These are phyloP conservation scores for Drosophila multiciliata DNA, from an alignment of 2,888 invertebrate genomes.

Conservation along the genomic window DNA sequence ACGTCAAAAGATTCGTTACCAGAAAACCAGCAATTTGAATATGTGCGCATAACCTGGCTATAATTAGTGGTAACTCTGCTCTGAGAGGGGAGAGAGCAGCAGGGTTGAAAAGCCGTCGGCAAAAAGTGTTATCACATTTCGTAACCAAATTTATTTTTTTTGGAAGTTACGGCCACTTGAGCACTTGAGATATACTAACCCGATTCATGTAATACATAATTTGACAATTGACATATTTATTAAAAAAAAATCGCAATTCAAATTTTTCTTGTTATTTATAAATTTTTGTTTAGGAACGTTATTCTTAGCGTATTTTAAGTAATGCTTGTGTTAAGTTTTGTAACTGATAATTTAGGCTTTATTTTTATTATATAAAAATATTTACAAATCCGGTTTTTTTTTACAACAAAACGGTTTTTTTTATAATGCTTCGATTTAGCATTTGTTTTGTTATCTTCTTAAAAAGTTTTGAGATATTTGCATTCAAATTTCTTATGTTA, in stretches of 20 bases:
- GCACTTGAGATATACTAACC: background rate
- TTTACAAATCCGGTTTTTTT: no score
- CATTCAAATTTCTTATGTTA: no score
- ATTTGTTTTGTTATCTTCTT: background rate
- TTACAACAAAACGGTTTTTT: no score
- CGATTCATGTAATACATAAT: background rate
- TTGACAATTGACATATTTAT: background rate
- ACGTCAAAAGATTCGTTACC: constrained; percentile 21
- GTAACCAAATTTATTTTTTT: background rate
- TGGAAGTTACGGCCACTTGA: background rate
- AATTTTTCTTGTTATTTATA: background rate
- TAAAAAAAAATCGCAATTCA: background rate
- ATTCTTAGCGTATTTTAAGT: background rate
- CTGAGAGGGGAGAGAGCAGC: background rate
- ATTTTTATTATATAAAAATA: background rate
- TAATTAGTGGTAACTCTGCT: constrained; percentile 11
- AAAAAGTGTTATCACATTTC: background rate
- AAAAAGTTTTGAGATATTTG: no score
- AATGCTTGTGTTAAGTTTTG: background rate
- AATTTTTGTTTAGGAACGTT: background rate
- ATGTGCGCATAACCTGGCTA: constrained; percentile 17
- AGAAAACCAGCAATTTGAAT: constrained; percentile 46
- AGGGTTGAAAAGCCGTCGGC: constrained; percentile 32
- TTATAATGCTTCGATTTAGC: background rate
- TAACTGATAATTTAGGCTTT: background rate